Evolutionary conservation across 2,113 vertebrate genomes (phyloP).

Genomic region (Labeo catla): DNA sequence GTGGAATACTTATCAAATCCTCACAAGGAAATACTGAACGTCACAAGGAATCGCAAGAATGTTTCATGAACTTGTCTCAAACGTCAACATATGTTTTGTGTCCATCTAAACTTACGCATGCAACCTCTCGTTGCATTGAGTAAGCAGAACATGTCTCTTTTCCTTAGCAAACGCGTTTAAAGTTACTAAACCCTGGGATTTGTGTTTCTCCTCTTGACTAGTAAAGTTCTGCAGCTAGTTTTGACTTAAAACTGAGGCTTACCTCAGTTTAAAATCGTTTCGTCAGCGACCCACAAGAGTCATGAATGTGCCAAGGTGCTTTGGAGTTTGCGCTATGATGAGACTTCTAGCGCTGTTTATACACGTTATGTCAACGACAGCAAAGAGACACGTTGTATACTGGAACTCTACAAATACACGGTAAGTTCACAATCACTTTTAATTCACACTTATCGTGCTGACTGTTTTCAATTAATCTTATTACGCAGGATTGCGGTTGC

Average conservation of each 20-base stretch:
- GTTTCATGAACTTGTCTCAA: not conserved
- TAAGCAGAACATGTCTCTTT: not conserved
- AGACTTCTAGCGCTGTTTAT: constrained; percentile 67
- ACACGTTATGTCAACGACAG: constrained; percentile 65
- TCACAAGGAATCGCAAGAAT: constrained; percentile 38
- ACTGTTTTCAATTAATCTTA: not conserved
- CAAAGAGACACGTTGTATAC: constrained; percentile 75
- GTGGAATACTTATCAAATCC: constrained; percentile 27
- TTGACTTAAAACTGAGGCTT: not conserved
- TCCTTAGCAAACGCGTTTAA: not conserved
- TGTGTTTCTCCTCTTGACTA: constrained; percentile 4
- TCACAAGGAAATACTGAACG: constrained; percentile 18
- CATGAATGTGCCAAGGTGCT: constrained; percentile 67
- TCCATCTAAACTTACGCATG: not conserved
- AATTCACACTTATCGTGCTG: not conserved
- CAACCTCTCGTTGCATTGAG: not conserved
- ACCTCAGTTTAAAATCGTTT: constrained; percentile 9
- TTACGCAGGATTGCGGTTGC: not conserved
- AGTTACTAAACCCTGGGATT: not conserved
- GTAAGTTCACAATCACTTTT: constrained; percentile 62
- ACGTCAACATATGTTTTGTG: not conserved
- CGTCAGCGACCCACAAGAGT: constrained; percentile 16
- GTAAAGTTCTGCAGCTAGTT: not conserved
- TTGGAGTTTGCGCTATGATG: constrained; percentile 60
- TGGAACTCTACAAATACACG: constrained; percentile 79